These are phyloP conservation scores for Craseonycteris thonglongyai DNA, from an alignment of 2,113 vertebrate species.

Conservation along the genomic window DNA sequence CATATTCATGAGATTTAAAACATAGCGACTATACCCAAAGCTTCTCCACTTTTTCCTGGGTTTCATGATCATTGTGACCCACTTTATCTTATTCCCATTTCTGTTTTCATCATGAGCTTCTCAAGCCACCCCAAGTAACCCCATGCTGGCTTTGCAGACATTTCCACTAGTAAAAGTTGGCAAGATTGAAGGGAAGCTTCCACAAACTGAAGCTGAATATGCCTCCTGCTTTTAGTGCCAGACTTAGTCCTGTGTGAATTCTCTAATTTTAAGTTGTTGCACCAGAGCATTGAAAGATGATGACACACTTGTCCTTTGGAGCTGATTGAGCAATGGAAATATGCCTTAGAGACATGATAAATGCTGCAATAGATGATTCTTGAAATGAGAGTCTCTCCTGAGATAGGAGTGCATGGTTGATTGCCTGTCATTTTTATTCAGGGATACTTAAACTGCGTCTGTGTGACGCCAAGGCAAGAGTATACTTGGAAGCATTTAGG, in stretches of 20 bases:
- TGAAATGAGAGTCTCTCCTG: slow-evolving; percentile 29
- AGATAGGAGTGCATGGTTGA: slow-evolving; percentile 9
- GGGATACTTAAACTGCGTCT: background rate
- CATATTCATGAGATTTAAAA: background rate
- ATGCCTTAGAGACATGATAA: slow-evolving; percentile 53
- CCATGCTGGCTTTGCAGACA: background rate
- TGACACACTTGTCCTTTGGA: slow-evolving; percentile 21
- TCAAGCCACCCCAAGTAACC: slow-evolving; percentile 31
- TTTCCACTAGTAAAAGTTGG: slow-evolving; percentile 43
- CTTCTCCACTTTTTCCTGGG: background rate
- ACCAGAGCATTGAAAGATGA: slow-evolving; percentile 51
- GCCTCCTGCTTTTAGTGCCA: slow-evolving; percentile 28
- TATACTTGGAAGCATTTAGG: background rate
- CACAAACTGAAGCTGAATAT: background rate
- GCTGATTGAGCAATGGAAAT: slow-evolving; percentile 61
- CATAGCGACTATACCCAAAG: background rate
- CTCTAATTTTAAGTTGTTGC: slow-evolving; percentile 50
- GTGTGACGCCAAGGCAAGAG: background rate
- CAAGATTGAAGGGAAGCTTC: slow-evolving; percentile 12
- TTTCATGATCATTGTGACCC: background rate
- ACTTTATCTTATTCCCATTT: background rate
- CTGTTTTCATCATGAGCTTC: background rate
- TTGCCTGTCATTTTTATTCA: background rate
- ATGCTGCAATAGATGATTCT: slow-evolving; percentile 48
- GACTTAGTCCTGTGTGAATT: slow-evolving; percentile 44